Base-by-base conservation (phyloP, 1,140 invertebrate genomes). In the Adelges cooleyi region DNA sequence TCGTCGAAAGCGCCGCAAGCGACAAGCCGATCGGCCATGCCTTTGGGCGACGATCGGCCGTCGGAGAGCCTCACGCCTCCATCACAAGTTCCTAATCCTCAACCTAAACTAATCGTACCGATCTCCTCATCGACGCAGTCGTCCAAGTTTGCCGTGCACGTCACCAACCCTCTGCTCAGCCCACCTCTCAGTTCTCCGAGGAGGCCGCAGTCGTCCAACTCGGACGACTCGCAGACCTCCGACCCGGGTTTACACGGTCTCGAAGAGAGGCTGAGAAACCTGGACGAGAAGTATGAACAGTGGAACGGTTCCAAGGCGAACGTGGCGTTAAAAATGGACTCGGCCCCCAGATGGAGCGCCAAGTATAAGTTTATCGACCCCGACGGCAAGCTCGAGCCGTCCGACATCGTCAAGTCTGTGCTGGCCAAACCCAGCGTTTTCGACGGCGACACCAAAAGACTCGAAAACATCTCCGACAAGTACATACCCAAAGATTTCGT, bases 271-370 rank as follows among this genome's bases (percentile, higher is more conserved):
- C 89, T 98, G 77, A 75, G 87, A 75, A 83, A 81, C 9, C 78
- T 97, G 15, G 92, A 96, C 75, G 92, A 95, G 74, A 92, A 91
- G 73, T 93, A 91, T 71, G 89, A 92, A 74, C 87, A 87, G 66
- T 93, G 90, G 89, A 89, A 85, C 11, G 87, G 87, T 9, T 81
- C 79, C 9, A 73, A 82, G 51, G 77, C 80, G 8, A 65, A 25
- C 33, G 79, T 77, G 68, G 79, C 77, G 68, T 76, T 76, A 10
- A 80, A 82, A 74, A 71, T 86, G 13, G 80, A 82, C 68, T 76
- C 79, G 2, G 73, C 76, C 3, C 73, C 74, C 67, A 77, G 81
- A 44, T 17, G 44, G 15, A 79, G 79, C 73, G 79, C 83, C 67
- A 78, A 82, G 0, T 84, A 84, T 68, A 83, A 85, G 70, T 77